These are phyloP conservation scores for Yoshiicerus persimilis DNA, from an alignment of 1,140 invertebrate genomes.

Conservation along the genomic window DNA sequence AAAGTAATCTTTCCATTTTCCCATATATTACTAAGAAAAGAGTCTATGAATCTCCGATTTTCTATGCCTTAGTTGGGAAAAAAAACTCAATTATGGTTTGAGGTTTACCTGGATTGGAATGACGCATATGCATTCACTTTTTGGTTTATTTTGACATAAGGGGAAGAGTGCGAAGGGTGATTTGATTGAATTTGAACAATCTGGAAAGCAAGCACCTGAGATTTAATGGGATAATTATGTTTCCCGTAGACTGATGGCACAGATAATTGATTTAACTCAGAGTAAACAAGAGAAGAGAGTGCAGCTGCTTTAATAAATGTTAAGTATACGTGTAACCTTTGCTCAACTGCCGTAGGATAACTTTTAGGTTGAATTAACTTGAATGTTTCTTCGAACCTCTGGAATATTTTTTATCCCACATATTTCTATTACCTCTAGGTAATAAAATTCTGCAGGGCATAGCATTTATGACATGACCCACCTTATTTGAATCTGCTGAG, in stretches of 20 bases:
- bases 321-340: background rate
- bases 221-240: background rate
- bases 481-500: no score
- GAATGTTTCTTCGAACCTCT: background rate
- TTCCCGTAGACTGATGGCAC: background rate
- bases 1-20: background rate
- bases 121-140: background rate
- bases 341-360: background rate
- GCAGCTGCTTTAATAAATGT: background rate
- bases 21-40: background rate
- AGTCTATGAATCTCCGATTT: no score
- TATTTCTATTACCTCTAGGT: background rate
- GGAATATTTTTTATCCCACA: background rate
- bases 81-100: background rate
- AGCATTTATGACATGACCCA: no score
- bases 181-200: background rate
- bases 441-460: background rate
- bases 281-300: background rate
- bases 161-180: background rate
- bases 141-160: background rate
- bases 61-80: no score
- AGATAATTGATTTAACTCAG: background rate
- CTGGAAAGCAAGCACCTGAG: background rate
- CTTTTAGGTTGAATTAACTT: background rate
- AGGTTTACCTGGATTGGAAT: background rate